These are phyloP conservation scores for Dynastes tityus DNA, from an alignment of 2,888 invertebrate genomes.

Conservation along the genomic window DNA sequence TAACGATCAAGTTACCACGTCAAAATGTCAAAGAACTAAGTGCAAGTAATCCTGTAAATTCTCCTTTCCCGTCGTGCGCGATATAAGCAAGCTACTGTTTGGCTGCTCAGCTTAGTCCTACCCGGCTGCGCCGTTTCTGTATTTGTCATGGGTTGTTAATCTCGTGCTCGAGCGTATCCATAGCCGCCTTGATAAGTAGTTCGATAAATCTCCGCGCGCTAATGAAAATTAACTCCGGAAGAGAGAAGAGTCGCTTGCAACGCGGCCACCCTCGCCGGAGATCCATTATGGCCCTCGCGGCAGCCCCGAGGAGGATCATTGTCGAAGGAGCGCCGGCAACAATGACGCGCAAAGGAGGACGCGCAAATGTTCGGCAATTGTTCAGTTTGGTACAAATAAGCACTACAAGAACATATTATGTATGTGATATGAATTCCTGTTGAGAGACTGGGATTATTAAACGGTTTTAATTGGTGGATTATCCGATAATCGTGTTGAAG, in stretches of 20 bases:
- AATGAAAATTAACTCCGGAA: conserved; percentile 60
- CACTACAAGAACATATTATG: neutral
- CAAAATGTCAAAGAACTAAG: too few relatives aligned
- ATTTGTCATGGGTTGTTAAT: conserved; percentile 59
- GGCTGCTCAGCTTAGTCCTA: neutral
- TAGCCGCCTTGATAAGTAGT: conserved; percentile 56
- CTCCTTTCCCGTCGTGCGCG: neutral
- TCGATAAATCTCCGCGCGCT: conserved; percentile 59
- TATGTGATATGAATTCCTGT: too few relatives aligned
- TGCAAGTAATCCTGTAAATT: neutral
- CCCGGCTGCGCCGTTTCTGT: conserved; percentile 39
- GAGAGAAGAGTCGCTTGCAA: conserved; percentile 37
- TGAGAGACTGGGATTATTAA: too few relatives aligned
- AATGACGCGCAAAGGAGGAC: conserved; percentile 10
- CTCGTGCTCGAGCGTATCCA: conserved; percentile 58
- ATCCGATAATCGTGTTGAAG: too few relatives aligned
- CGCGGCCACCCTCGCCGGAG: conserved; percentile 49
- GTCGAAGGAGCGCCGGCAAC: conserved; percentile 22
- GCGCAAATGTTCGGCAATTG: neutral
- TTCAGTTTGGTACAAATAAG: conserved; percentile 49
- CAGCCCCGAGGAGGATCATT: conserved; percentile 19
- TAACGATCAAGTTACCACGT: too few relatives aligned
- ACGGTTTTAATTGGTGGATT: too few relatives aligned
- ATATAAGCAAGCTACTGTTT: neutral
- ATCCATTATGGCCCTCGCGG: conserved; percentile 38